Evolutionary conservation across 2,888 invertebrate species (phyloP), one percentile per base, ranked within the genome.

Genomic region (Plebejus argus): DNA sequence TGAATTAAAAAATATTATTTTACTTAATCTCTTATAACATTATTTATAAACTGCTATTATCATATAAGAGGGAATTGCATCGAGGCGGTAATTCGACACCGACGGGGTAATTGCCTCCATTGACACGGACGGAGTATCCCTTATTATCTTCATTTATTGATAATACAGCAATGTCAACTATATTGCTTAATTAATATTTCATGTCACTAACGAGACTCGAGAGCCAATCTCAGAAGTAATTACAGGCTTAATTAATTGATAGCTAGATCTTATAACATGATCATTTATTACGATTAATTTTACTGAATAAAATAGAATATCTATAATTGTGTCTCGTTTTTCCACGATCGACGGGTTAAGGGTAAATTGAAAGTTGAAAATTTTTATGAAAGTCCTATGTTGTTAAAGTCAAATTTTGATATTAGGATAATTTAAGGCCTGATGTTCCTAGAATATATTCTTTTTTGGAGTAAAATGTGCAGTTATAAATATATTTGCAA

Each of bases 101-200:
- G 23, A 74, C 49, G 53, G 28, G 23, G 28, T 74, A 33, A 74
- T 74, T 74, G 20, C 23, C 49, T 53, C 53, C 7, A 74, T 74
- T 74, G 74, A 53, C 28, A 74, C 23, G 28, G 18, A 15, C 53
- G 15, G 12, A 49, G 53, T n/a, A 18, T 49, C 28, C 23, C 23
- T n/a, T 53, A 53, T 74, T 74, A 28, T 28, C 28, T 28, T 74
- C 28, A 18, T 74, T 45, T 74, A 74, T 74, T 74, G 72, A 49
- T 70, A 33, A 49, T 70, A 33, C 28, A 39, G 12, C 45, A 39
- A 23, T 72, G 23, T 49, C 72, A 23, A 28, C 23, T 49, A 53
- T 74, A 49, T 74, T n/a, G 53, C 35, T 61, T 53, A 76, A 77
- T 78, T 33, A n/a, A n/a, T n/a, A 74, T 78, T 79, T 72, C 66